Base-by-base conservation (phyloP, 2,888 invertebrate species). In the Andrena praecox region DNA sequence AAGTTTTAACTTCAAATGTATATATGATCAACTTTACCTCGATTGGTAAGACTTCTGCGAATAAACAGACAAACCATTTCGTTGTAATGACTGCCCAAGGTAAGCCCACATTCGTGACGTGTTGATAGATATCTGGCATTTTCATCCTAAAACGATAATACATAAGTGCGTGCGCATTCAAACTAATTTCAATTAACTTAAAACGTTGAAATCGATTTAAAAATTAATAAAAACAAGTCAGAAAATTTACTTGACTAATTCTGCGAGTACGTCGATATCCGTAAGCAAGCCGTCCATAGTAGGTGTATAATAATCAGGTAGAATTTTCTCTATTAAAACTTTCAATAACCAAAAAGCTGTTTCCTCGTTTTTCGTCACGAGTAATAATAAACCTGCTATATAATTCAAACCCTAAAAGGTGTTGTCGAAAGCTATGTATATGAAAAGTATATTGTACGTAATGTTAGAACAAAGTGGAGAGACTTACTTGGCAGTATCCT, bases 41-140 rank as follows among this genome's bases (percentile, higher is more conserved):
- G 78, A 97, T 97, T 0, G 99, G 99, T 80, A 99, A 95, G 73
- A 98, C 98, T 95, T 99, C 99, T 70, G 98, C 97, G 94, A 97
- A 99, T 69, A 99, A 95, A 93, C 99, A 99, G 89, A 99, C 97
- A 93, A 99, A 98, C 99, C 99, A 99, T 94, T 99, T 99, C 78
- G 98, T 98, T 35, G 97, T 97, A 90, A 98, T 97, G 78, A 99
- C 97, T 72, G 98, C 97, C 97, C 98, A 98, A 16, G 98, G 97
- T 89, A 98, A 95, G 78, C 97, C 98, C 89, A 98, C 94, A 89
- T 96, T 95, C 88, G 96, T 96, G 85, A 99, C 96, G 93, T 98
- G 98, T 84, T 96, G 95, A 94, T 97, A 96, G 5, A 99, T 96
- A 90, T 96, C 96, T 10, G 98, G 98, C 91, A 97, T 96, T 93